Evolutionary conservation across 2,888 invertebrate genomes (phyloP).

Genomic region (Nudaria mundana): DNA sequence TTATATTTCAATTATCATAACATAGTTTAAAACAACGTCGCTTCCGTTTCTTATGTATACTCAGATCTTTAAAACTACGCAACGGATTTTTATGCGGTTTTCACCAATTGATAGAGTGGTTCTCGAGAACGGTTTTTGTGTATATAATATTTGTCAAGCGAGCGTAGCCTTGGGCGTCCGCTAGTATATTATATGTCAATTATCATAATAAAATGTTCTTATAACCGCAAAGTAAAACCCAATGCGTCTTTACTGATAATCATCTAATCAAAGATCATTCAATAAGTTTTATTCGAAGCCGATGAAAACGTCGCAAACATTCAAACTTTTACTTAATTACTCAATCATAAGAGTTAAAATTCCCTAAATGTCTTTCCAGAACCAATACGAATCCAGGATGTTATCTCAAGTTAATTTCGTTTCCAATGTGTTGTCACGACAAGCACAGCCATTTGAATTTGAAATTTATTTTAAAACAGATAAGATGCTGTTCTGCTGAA

Average conservation of each 20-base stretch:
- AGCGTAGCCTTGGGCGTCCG: no score
- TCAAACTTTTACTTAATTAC: conserved; percentile 41
- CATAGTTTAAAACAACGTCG: no score
- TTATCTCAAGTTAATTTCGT: conserved; percentile 62
- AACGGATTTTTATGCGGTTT: no score
- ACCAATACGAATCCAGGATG: conserved; percentile 61
- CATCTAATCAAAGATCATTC: conserved; percentile 79
- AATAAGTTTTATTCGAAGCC: conserved; percentile 72
- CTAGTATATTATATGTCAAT: conserved; percentile 78
- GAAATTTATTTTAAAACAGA: conserved; percentile 37
- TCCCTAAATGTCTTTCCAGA: conserved; percentile 37
- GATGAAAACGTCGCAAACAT: conserved; percentile 38
- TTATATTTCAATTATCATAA: conserved; percentile 80
- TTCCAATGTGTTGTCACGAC: conserved; percentile 50
- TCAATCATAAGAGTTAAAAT: conserved; percentile 48
- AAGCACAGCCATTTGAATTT: conserved; percentile 39
- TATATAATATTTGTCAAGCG: no score
- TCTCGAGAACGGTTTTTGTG: no score
- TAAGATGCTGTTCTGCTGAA: conserved; percentile 38
- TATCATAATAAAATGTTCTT: conserved; percentile 76
- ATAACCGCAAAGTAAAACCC: conserved; percentile 56
- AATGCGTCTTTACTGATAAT: conserved; percentile 74
- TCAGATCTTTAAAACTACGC: no score
- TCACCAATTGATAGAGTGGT: no score
- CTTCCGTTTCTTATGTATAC: no score